Conservation (phyloP, 1,140 invertebrate genomes). For the Cyrtorhinus lividipennis region DNA sequence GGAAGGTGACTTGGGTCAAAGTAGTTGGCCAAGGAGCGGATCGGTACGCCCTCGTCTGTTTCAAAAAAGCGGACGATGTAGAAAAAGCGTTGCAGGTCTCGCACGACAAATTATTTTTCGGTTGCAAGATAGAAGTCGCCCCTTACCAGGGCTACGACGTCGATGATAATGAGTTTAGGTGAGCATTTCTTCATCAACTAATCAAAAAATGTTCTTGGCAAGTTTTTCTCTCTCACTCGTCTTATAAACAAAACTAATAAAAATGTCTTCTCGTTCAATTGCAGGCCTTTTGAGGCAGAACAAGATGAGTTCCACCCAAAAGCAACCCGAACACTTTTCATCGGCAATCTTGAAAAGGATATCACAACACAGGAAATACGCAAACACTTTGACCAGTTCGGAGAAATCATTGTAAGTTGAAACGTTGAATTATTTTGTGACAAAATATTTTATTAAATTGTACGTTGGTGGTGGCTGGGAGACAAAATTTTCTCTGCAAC, state of each 20-base stretch:
- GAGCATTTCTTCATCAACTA: constrained; percentile 12
- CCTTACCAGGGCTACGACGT: constrained; percentile 75
- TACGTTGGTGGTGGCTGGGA: not conserved
- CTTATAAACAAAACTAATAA: not conserved
- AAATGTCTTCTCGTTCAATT: not conserved
- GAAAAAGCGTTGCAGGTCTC: constrained; percentile 89
- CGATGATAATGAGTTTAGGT: constrained; percentile 68
- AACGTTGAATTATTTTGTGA: not conserved
- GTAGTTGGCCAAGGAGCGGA: constrained; percentile 67
- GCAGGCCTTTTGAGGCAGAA: constrained; percentile 78
- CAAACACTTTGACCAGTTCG: constrained; percentile 85
- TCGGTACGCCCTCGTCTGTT: constrained; percentile 77
- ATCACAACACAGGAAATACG: constrained; percentile 73
- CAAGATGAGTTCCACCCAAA: constrained; percentile 92
- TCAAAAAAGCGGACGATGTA: constrained; percentile 93
- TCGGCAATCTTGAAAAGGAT: constrained; percentile 89
- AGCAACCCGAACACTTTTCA: constrained; percentile 71
- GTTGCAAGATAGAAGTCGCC: constrained; percentile 83
- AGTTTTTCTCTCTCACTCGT: not conserved
- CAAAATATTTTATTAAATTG: constrained; percentile 5
- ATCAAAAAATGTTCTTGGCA: not conserved
- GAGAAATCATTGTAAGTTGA: constrained; percentile 79
- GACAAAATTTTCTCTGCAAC: not conserved
- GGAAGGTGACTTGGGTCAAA: constrained; percentile 90
- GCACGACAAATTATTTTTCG: constrained; percentile 91